Percentiles rank a stretch among this genome's conserved stretches.
Conservation (phyloP, 2,113 vertebrate genomes). For the Saguinus imperator region DNA sequence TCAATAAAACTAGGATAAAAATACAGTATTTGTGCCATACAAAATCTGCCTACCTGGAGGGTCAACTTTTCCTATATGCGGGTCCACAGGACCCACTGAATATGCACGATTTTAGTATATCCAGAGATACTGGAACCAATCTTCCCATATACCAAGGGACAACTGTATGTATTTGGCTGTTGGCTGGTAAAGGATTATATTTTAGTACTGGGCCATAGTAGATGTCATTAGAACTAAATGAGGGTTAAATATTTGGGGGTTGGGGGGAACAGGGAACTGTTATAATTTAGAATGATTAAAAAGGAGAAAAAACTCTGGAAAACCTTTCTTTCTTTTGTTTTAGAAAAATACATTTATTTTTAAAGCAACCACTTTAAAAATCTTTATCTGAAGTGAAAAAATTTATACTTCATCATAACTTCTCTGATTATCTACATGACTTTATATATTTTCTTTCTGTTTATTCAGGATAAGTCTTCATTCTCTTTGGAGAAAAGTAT, state of each 20-base stretch:
- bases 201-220: not conserved
- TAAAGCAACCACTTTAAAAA: not conserved
- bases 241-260: not conserved
- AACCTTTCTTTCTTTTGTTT: not conserved
- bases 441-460: not conserved
- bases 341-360: not conserved
- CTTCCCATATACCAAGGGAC: not conserved
- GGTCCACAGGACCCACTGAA: not conserved
- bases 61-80: not conserved
- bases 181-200: not conserved
- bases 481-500: not conserved
- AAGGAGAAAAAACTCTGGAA: not conserved
- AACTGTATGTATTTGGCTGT: not conserved
- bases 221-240: not conserved
- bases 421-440: not conserved
- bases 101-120: not conserved
- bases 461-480: not conserved
- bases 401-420: not conserved
- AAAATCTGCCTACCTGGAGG: not conserved
- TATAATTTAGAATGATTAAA: not conserved
- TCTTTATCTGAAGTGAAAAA: not conserved
- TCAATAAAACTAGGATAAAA: not conserved
- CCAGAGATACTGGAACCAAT: not conserved
- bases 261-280: not conserved
- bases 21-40: not conserved